Percentiles rank a stretch among this genome's conserved stretches.
These are phyloP conservation scores for Glandiceps talaboti DNA, from an alignment of 53 echinoderm and acorn worm species.

Conservation along the genomic window DNA sequence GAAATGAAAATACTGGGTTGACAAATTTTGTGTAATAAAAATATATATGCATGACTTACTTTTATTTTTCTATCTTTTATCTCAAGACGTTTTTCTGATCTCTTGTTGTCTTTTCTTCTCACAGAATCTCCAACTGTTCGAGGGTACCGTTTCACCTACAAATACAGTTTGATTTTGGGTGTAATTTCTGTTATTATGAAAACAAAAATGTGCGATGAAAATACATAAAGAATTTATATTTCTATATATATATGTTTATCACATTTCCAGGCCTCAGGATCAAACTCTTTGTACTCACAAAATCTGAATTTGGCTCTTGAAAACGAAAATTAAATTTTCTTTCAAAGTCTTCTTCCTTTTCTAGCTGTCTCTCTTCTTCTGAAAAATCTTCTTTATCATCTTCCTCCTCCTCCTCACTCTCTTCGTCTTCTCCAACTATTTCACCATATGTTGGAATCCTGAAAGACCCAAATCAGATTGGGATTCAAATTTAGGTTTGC, in stretches of 20 bases:
- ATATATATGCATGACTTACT: slow-evolving; percentile 16
- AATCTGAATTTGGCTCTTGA: slow-evolving; percentile 90
- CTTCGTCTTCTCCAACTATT: slow-evolving; percentile 16
- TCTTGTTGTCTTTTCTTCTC: slow-evolving; percentile 66
- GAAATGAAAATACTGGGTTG: background rate
- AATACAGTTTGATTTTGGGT: no score
- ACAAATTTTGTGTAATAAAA: background rate
- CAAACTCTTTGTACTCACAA: no score
- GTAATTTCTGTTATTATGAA: no score
- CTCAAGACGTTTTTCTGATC: slow-evolving; percentile 67
- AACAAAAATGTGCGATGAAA: no score
- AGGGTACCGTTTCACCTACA: slow-evolving; percentile 80
- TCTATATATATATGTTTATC: no score
- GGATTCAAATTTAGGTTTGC: no score
- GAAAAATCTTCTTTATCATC: slow-evolving; percentile 32
- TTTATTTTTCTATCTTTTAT: slow-evolving; percentile 54
- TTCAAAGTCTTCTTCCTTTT: slow-evolving; percentile 91
- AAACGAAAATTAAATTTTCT: slow-evolving; percentile 93
- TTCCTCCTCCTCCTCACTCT: slow-evolving; percentile 51
- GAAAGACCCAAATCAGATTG: no score
- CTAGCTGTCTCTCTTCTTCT: slow-evolving; percentile 78
- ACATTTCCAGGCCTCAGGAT: no score
- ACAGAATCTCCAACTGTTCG: slow-evolving; percentile 66
- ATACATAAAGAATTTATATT: no score
- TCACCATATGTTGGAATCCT: background rate